Evolutionary conservation across 2,888 invertebrate genomes (phyloP).

Genomic region (Lasioglossum vierecki): DNA sequence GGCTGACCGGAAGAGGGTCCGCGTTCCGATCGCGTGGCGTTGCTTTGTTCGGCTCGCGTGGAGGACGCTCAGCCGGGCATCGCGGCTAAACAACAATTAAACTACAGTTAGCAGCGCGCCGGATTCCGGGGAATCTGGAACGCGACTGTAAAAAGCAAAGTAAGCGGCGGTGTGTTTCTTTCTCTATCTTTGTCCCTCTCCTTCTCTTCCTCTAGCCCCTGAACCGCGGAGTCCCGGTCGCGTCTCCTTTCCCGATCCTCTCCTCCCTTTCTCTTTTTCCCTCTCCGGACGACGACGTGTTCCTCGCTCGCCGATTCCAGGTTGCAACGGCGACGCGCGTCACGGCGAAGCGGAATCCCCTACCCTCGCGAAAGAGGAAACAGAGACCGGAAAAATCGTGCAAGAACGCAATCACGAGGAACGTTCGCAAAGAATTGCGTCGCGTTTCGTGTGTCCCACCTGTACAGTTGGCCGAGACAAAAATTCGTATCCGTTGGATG

Average conservation of each 20-base stretch:
- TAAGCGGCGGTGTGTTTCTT: conserved; percentile 68
- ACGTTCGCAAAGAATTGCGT: conserved; percentile 12
- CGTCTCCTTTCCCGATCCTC: conserved; percentile 53
- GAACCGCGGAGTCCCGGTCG: conserved; percentile 20
- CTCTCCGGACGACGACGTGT: conserved; percentile 42
- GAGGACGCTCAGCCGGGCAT: conserved; percentile 28
- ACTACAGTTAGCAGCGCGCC: conserved; percentile 78
- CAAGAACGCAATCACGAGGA: conserved; percentile 10
- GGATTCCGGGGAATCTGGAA: conserved; percentile 80
- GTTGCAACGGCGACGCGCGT: conserved; percentile 52
- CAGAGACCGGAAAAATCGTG: conserved; percentile 29
- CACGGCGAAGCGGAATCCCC: conserved; percentile 23
- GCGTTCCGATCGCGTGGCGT: conserved; percentile 38
- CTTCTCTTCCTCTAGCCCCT: neutral
- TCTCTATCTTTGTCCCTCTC: neutral
- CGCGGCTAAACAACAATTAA: conserved; percentile 77
- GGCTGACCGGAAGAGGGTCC: conserved; percentile 47
- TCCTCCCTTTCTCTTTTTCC: conserved; percentile 19
- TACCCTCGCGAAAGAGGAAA: conserved; percentile 9
- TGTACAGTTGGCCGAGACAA: neutral
- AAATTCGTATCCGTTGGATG: neutral
- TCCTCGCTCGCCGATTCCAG: conserved; percentile 64
- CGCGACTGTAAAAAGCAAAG: conserved; percentile 78
- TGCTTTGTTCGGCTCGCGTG: conserved; percentile 39
- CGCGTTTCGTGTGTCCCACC: neutral